A percentile compares a stretch with the other conserved stretches of the same genome.
Evolutionary conservation across 2,113 vertebrate genomes (phyloP).

Genomic region (Salminus brasiliensis): DNA sequence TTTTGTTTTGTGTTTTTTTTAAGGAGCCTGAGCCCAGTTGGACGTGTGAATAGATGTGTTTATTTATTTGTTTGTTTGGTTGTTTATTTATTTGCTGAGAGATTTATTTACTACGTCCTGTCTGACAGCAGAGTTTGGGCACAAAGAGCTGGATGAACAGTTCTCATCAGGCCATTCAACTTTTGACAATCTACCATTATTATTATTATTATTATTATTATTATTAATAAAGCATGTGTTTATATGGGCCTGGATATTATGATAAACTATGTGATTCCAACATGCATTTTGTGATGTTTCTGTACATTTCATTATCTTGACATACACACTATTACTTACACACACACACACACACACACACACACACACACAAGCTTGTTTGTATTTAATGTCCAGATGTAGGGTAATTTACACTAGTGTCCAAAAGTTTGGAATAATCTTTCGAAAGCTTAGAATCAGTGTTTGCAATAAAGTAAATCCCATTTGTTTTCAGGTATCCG

Average conservation of each 20-base stretch:
- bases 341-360: constrained; percentile 14
- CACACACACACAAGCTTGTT: not conserved
- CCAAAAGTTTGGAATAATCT: too few species aligned
- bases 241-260: constrained; percentile 63
- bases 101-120: constrained; percentile 18
- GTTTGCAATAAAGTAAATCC: too few species aligned
- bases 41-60: constrained; percentile 40
- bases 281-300: constrained; percentile 48
- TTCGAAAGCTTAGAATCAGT: too few species aligned
- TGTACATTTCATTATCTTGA: constrained; percentile 47
- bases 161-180: constrained; percentile 51
- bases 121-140: constrained; percentile 12
- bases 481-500: too few species aligned
- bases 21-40: constrained; percentile 21
- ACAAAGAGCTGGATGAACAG: constrained; percentile 14
- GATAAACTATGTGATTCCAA: constrained; percentile 59
- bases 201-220: constrained; percentile 29
- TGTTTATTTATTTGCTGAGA: constrained; percentile 29
- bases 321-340: constrained; percentile 8
- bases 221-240: constrained; percentile 74
- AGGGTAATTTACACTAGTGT: too few species aligned
- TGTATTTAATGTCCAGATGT: too few species aligned
- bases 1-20: constrained; percentile 28
- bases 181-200: constrained; percentile 60
- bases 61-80: constrained; percentile 46